phyloP scores from a whole-genome alignment of 2,888 invertebrate species.

The Molorchus minor region DNA sequence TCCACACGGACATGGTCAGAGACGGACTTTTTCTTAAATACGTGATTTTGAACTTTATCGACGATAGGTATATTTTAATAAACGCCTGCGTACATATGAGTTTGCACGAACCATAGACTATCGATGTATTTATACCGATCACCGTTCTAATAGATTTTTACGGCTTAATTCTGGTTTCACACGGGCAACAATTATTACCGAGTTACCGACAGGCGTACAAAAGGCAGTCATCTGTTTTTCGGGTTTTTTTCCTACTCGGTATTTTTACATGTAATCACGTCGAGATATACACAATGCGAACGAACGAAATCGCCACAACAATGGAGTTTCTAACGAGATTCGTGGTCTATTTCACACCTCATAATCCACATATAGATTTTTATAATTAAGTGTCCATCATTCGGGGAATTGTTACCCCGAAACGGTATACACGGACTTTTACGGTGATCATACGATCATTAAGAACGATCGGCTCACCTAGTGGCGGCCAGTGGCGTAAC shows the following conservation, averaged over 20 bases:
- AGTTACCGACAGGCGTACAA: conserved; percentile 20
- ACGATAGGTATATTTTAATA: too few species aligned
- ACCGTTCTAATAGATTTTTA: too few species aligned
- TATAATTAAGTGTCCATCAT: conserved; percentile 42
- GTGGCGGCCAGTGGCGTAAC: too few species aligned
- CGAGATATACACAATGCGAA: conserved; percentile 5
- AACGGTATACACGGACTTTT: neutral
- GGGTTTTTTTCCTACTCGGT: conserved; percentile 1
- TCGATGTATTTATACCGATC: too few species aligned
- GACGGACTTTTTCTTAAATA: too few species aligned
- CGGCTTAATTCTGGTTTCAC: conserved; percentile 29
- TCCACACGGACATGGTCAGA: too few species aligned
- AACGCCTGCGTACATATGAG: too few species aligned
- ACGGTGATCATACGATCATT: conserved; percentile 5
- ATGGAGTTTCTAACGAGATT: conserved; percentile 38
- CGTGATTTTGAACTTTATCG: too few species aligned
- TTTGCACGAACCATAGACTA: too few species aligned
- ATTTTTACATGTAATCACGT: conserved; percentile 23
- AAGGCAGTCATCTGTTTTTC: conserved; percentile 28
- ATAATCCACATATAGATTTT: conserved; percentile 41
- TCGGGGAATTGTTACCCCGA: neutral
- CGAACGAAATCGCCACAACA: conserved; percentile 17
- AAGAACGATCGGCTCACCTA: neutral
- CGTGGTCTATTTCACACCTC: conserved; percentile 40
- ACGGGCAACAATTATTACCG: conserved; percentile 9